These are phyloP conservation scores for Cataglyphis hispanica DNA, from an alignment of 1,140 invertebrate genomes.

Conservation along the genomic window DNA sequence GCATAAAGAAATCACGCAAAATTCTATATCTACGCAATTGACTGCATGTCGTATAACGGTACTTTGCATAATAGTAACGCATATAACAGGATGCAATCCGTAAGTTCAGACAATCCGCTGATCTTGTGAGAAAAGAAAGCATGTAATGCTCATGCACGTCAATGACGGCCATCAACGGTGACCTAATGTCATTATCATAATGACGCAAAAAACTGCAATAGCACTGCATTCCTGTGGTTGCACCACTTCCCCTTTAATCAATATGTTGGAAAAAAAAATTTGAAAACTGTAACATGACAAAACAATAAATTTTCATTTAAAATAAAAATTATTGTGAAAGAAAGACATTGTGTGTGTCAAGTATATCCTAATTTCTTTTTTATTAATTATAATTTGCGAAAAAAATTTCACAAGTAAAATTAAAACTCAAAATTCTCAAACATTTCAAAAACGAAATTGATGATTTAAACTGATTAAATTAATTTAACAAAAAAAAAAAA, in stretches of 20 bases:
- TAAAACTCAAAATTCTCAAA: neutral
- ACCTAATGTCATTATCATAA: conserved; percentile 59
- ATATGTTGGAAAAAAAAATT: neutral
- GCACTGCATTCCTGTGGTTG: neutral
- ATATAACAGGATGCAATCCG: conserved; percentile 44
- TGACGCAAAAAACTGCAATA: neutral
- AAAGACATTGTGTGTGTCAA: neutral
- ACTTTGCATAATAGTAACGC: conserved; percentile 41
- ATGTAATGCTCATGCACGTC: neutral
- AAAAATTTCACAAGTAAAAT: conserved; percentile 9
- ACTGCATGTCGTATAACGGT: conserved; percentile 33
- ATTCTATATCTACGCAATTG: conserved; percentile 33
- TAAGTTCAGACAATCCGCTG: neutral
- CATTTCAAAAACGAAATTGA: neutral
- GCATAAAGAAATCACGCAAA: neutral
- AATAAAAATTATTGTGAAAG: neutral
- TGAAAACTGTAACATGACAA: neutral
- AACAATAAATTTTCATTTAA: neutral
- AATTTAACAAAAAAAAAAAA: conserved; percentile 21
- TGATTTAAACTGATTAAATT: conserved; percentile 6
- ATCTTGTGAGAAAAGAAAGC: conserved; percentile 39
- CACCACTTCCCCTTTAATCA: neutral
- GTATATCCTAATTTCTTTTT: neutral
- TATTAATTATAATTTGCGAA: neutral
- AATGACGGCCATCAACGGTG: neutral